Evolutionary conservation across 2,888 invertebrate genomes (phyloP).

Genomic region (Catocala fraxini): DNA sequence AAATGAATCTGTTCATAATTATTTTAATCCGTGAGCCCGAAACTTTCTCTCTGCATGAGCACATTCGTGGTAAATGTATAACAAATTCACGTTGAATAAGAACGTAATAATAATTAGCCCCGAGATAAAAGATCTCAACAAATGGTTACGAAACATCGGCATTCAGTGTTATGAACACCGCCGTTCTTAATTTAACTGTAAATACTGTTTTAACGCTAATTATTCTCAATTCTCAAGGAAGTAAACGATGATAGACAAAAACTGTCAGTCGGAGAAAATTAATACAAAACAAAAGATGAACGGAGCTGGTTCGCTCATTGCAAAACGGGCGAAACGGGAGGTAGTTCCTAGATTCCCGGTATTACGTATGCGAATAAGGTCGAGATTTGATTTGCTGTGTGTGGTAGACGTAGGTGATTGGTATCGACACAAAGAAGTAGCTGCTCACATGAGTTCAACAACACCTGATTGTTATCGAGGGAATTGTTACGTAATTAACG

Average conservation of each 20-base stretch:
- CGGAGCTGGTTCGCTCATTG: neutral
- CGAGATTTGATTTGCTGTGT: conserved; percentile 43
- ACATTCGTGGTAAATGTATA: conserved; percentile 34
- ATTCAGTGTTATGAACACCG: conserved; percentile 44
- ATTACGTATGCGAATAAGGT: conserved; percentile 55
- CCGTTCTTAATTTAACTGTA: conserved; percentile 50
- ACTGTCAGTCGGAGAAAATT: conserved; percentile 26
- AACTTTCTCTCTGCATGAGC: conserved; percentile 40
- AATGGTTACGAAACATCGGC: conserved; percentile 50
- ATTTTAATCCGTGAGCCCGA: neutral
- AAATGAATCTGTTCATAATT: no score
- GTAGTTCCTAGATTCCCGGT: conserved; percentile 25
- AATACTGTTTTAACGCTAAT: conserved; percentile 37
- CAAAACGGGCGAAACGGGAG: conserved; percentile 2
- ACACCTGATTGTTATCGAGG: conserved; percentile 70
- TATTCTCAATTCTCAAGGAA: conserved; percentile 67
- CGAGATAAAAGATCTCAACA: conserved; percentile 48
- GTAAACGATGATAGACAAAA: conserved; percentile 43
- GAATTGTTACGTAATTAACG: conserved; percentile 74
- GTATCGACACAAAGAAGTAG: conserved; percentile 60
- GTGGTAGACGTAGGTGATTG: conserved; percentile 45
- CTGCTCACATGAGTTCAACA: conserved; percentile 76
- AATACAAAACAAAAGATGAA: conserved; percentile 53
- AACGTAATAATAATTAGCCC: conserved; percentile 66
- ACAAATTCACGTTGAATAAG: conserved; percentile 45